Conservation (phyloP, 2,797 vertebrate species). For the Gadopsis marmoratus region DNA sequence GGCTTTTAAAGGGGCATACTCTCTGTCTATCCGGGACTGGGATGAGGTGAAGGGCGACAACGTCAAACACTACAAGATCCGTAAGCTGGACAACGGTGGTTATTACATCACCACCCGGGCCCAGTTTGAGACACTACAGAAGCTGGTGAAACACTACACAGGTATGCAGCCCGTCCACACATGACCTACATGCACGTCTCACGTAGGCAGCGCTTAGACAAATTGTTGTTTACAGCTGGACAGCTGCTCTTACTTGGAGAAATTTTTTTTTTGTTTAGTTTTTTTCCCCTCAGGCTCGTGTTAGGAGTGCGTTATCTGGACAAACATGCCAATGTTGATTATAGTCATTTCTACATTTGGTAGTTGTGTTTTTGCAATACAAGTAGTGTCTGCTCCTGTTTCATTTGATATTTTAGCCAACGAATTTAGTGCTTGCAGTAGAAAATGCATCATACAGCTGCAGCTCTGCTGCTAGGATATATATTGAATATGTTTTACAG, state of each 20-base stretch:
- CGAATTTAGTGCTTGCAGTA: background rate
- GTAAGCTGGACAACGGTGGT: conserved; percentile 97
- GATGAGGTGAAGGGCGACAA: conserved; percentile 96
- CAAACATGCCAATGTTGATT: background rate
- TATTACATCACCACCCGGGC: conserved; percentile 98
- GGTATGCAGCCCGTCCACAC: conserved; percentile 79
- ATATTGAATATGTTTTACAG: conserved; percentile 45
- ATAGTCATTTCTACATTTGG: background rate
- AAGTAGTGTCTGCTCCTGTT: background rate
- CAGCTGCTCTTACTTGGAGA: background rate
- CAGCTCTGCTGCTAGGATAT: conserved; percentile 25
- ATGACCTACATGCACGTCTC: background rate
- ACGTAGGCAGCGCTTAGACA: conserved; percentile 19
- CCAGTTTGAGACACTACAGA: conserved; percentile 95
- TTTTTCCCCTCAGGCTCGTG: background rate
- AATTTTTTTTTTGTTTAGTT: background rate
- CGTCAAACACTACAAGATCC: conserved; percentile 99
- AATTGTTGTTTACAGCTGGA: conserved; percentile 50
- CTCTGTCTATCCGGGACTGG: conserved; percentile 97
- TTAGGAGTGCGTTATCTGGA: background rate
- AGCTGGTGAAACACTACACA: conserved; percentile 97
- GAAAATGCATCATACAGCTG: conserved; percentile 62
- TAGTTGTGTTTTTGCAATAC: background rate
- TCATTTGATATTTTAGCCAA: conserved; percentile 29
- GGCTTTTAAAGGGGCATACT: conserved; percentile 89